phyloP scores from a whole-genome alignment of 2,888 invertebrate species.

The Elmis aenea region DNA sequence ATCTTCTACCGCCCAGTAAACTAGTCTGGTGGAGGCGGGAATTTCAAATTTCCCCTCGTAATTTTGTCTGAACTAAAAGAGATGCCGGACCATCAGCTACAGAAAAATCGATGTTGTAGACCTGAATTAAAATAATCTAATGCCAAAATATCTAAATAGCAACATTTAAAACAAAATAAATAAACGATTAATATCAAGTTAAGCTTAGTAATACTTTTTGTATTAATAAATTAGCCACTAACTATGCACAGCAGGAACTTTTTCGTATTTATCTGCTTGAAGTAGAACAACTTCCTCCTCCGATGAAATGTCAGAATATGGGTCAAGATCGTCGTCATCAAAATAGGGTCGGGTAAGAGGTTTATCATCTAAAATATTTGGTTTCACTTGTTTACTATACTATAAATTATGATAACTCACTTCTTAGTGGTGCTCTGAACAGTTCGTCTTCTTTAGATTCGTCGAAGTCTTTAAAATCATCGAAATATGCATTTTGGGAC shows the following conservation, averaged over 20 bases:
- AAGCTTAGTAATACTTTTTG: too few species aligned
- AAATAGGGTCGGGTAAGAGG: constrained; percentile 58
- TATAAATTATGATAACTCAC: constrained; percentile 22
- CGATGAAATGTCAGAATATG: constrained; percentile 25
- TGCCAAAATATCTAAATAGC: too few species aligned
- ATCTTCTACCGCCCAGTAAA: too few species aligned
- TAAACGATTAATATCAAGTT: too few species aligned
- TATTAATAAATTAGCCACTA: too few species aligned
- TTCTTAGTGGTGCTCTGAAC: constrained; percentile 44
- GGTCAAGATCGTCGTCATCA: constrained; percentile 60
- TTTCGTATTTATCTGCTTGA: constrained; percentile 19
- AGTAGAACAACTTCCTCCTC: constrained; percentile 29
- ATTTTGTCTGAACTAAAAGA: too few species aligned
- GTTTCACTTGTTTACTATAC: constrained; percentile 4
- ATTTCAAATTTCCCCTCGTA: too few species aligned
- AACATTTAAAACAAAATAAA: too few species aligned
- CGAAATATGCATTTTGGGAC: constrained; percentile 51
- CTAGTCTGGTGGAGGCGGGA: too few species aligned
- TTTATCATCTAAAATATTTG: constrained; percentile 30
- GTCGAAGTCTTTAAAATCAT: constrained; percentile 40
- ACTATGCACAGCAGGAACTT: constrained; percentile 11
- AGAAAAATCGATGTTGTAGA: too few species aligned
- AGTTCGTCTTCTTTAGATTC: constrained; percentile 50
- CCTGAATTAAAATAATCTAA: too few species aligned
- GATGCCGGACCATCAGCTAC: too few species aligned